Percentiles rank a stretch among this genome's conserved stretches.
These are phyloP conservation scores for Lophius americanus DNA, from an alignment of 2,797 vertebrate genomes.

Conservation along the genomic window DNA sequence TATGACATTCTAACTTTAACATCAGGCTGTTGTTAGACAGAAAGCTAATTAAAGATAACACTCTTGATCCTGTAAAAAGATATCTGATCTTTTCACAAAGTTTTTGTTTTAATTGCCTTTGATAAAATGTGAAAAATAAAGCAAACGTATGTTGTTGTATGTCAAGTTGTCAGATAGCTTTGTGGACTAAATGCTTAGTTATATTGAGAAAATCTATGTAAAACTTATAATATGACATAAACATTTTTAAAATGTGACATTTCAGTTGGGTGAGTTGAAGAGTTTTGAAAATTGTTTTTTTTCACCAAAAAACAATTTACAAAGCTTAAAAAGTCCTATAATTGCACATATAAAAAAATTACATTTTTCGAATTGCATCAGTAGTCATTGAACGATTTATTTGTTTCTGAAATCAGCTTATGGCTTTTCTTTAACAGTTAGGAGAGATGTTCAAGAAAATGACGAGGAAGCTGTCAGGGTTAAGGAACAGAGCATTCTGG, in stretches of 20 bases:
- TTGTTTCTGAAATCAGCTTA: neutral
- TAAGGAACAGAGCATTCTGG: constrained; percentile 99
- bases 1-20: neutral
- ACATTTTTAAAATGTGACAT: neutral
- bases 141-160: too few relatives aligned
- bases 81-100: too few relatives aligned
- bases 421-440: constrained; percentile 80
- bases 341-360: neutral
- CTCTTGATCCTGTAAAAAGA: too few relatives aligned
- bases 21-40: too few relatives aligned
- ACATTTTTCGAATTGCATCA: neutral
- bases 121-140: too few relatives aligned
- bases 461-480: constrained; percentile 97
- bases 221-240: neutral
- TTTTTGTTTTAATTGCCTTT: too few relatives aligned
- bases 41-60: too few relatives aligned
- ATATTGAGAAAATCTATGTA: neutral
- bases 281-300: too few relatives aligned
- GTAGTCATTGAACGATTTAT: neutral
- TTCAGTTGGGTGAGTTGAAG: neutral
- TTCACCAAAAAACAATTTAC: neutral
- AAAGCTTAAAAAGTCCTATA: neutral
- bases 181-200: fast-evolving
- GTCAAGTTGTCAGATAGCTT: neutral
- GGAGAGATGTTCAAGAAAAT: constrained; percentile 95